Evolutionary conservation across 2,113 vertebrate genomes (phyloP).

Genomic region (Thunnus maccoyii): DNA sequence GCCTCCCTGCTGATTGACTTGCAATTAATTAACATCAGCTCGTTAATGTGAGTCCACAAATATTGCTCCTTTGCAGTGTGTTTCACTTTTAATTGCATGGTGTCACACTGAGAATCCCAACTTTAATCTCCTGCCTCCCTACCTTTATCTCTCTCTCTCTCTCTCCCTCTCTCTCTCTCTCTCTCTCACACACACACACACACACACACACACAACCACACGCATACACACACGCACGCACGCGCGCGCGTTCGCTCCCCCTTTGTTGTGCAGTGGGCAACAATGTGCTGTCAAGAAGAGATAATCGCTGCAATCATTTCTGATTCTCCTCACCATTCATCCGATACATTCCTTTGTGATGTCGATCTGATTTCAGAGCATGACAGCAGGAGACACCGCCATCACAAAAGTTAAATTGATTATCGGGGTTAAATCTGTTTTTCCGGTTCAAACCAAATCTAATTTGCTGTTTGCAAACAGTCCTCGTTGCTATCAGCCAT

Average conservation of each 20-base stretch:
- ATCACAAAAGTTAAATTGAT: slow-evolving; percentile 44
- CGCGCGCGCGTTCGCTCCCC: neutral
- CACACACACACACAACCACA: slow-evolving; percentile 15
- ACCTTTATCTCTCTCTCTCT: neutral
- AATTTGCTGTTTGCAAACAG: slow-evolving; percentile 32
- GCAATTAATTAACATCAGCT: slow-evolving; percentile 54
- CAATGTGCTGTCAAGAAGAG: slow-evolving; percentile 66
- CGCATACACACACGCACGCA: neutral
- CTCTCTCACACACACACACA: slow-evolving; percentile 2
- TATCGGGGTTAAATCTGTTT: slow-evolving; percentile 27
- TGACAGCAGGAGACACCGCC: slow-evolving; percentile 24
- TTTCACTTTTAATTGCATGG: slow-evolving; percentile 61
- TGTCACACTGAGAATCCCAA: slow-evolving; percentile 48
- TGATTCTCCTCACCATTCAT: slow-evolving; percentile 43
- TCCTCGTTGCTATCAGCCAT: neutral
- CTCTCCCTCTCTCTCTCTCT: neutral
- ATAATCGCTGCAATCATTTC: slow-evolving; percentile 53
- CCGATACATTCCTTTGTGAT: slow-evolving; percentile 31
- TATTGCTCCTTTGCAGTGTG: slow-evolving; percentile 18
- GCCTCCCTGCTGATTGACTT: slow-evolving; percentile 51
- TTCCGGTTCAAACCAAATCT: slow-evolving; percentile 30
- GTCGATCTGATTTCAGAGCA: slow-evolving; percentile 46
- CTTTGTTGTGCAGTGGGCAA: slow-evolving; percentile 43
- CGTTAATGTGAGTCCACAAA: slow-evolving; percentile 35
- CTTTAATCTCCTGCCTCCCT: slow-evolving; percentile 9